A percentile compares a stretch with the other conserved stretches of the same genome.
phyloP scores from a whole-genome alignment of 2,797 vertebrate species.

The Brachyrhaphis roseni region DNA sequence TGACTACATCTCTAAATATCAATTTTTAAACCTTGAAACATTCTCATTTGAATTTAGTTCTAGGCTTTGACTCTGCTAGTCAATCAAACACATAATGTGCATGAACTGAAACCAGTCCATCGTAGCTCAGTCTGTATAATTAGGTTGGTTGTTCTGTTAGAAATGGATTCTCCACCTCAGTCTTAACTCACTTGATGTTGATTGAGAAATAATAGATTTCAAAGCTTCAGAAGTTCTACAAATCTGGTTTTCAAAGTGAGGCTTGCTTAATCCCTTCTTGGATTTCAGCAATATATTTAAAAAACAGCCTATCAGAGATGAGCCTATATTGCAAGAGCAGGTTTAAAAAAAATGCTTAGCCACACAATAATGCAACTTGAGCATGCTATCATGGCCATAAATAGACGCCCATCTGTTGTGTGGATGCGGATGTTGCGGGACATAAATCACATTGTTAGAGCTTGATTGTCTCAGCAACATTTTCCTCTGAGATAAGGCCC shows the following conservation, averaged over 20 bases:
- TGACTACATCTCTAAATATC: not conserved
- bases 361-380: conserved; percentile 7
- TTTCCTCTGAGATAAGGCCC: conserved; percentile 14
- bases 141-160: not conserved
- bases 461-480: conserved; percentile 50
- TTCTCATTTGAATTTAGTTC: not conserved
- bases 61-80: not conserved
- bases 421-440: conserved; percentile 27
- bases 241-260: not conserved
- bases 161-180: not conserved
- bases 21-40: not conserved
- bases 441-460: conserved; percentile 40
- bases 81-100: not conserved
- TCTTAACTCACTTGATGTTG: not conserved
- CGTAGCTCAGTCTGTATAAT: not conserved
- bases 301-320: not conserved
- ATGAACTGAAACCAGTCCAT: not conserved
- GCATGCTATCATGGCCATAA: conserved; percentile 24
- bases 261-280: not conserved
- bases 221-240: not conserved
- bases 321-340: not conserved
- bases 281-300: not conserved
- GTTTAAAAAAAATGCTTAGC: not conserved
- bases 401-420: conserved; percentile 38
- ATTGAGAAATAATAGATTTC: not conserved